These are phyloP conservation scores for Drosophila mercatorum DNA, from an alignment of 2,888 invertebrate genomes.

Conservation along the genomic window DNA sequence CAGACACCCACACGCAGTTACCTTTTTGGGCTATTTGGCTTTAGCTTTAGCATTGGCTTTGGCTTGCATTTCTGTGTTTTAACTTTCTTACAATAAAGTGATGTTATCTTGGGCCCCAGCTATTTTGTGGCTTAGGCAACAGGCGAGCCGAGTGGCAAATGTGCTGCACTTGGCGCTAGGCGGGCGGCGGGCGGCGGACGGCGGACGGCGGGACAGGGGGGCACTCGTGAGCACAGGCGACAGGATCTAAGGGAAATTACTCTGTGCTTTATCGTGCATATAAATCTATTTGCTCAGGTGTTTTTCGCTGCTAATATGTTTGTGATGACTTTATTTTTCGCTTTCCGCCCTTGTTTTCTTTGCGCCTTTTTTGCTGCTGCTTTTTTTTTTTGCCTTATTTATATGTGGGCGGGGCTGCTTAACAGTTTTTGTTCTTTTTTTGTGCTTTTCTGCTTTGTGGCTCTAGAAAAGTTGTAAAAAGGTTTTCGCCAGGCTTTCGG, in stretches of 20 bases:
- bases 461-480: constrained; percentile 74
- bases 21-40: constrained; percentile 43
- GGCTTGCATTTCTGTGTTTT: constrained; percentile 77
- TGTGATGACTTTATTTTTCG: constrained; percentile 83
- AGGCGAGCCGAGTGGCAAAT: constrained; percentile 51
- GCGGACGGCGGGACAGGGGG: not conserved
- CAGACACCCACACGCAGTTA: constrained; percentile 11
- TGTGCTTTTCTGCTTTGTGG: constrained; percentile 6
- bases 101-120: constrained; percentile 75
- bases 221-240: constrained; percentile 50
- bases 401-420: constrained; percentile 43
- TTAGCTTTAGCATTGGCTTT: constrained; percentile 41
- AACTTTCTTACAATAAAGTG: constrained; percentile 82
- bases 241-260: constrained; percentile 80
- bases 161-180: constrained; percentile 11
- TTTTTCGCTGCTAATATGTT: constrained; percentile 81
- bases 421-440: constrained; percentile 46
- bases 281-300: constrained; percentile 83
- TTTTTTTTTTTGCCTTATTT: constrained; percentile 42
- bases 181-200: constrained; percentile 6
- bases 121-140: constrained; percentile 81
- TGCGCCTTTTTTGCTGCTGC: constrained; percentile 32
- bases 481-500: constrained; percentile 56
- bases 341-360: constrained; percentile 63
- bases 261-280: constrained; percentile 75